phyloP scores from a whole-genome alignment of 2,888 invertebrate species.

The Noctua pronuba region DNA sequence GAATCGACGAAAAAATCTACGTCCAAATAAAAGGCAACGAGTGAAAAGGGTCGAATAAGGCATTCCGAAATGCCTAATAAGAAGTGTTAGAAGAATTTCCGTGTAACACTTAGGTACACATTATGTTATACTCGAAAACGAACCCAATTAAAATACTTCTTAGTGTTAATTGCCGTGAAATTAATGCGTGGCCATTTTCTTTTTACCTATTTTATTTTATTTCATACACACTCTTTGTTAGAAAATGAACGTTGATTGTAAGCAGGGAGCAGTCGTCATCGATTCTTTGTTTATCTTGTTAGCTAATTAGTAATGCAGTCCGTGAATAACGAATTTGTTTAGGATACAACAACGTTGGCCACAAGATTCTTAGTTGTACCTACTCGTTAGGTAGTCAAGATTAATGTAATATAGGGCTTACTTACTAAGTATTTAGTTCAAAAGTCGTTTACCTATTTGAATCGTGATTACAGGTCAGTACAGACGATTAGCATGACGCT shows the following conservation, averaged over 20 bases:
- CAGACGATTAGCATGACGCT: not conserved
- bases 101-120: not conserved
- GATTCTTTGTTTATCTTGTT: conserved; percentile 30
- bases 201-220: conserved; percentile 47
- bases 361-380: conserved; percentile 7
- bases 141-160: conserved; percentile 47
- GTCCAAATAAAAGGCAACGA: not conserved
- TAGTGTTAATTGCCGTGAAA: conserved; percentile 63
- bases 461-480: not conserved
- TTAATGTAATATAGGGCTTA: conserved; percentile 12
- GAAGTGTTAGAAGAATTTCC: conserved; percentile 11
- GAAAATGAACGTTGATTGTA: conserved; percentile 18
- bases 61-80: conserved; percentile 14
- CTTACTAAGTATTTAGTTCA: not conserved
- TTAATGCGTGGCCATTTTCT: conserved; percentile 47
- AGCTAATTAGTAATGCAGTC: conserved; percentile 21
- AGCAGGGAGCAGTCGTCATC: conserved; percentile 25
- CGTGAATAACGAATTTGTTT: conserved; percentile 35
- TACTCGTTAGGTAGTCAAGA: conserved; percentile 3
- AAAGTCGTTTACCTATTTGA: not conserved
- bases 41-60: conserved; percentile 14
- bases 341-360: conserved; percentile 15
- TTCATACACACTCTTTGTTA: conserved; percentile 20
- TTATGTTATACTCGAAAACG: conserved; percentile 31
- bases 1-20: not conserved